These are phyloP conservation scores for Tetramorium alpestre DNA, from an alignment of 1,140 invertebrate genomes.

Conservation along the genomic window DNA sequence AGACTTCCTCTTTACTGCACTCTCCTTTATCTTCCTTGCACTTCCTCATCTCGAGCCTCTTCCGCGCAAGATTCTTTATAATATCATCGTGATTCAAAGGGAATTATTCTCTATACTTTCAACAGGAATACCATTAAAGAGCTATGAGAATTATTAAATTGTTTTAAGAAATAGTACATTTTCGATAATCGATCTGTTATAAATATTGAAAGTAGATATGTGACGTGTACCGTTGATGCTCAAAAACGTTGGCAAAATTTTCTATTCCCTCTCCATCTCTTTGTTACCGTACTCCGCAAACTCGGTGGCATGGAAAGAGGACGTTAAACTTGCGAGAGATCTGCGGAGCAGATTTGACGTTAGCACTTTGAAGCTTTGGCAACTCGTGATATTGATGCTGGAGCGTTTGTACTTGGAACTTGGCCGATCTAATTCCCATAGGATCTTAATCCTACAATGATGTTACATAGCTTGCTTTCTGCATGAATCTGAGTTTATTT, in stretches of 20 bases:
- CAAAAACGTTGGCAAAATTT: background rate
- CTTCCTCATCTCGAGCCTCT: background rate
- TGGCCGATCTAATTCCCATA: constrained; percentile 36
- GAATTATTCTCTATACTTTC: background rate
- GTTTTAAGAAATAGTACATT: background rate
- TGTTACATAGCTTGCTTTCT: constrained; percentile 10
- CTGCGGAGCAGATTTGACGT: constrained; percentile 4
- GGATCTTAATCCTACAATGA: constrained; percentile 48
- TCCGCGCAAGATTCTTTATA: constrained; percentile 45
- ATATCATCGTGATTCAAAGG: constrained; percentile 50
- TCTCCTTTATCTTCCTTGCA: background rate
- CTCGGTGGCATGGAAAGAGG: background rate
- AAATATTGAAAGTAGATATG: background rate
- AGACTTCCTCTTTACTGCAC: constrained; percentile 57
- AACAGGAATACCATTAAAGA: background rate
- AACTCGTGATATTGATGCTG: constrained; percentile 39
- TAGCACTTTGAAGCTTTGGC: constrained; percentile 33
- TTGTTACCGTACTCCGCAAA: background rate
- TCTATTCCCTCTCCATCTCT: background rate
- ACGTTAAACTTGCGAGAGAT: constrained; percentile 4
- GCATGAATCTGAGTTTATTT: constrained; percentile 12
- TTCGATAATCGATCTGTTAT: background rate
- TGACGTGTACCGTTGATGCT: background rate
- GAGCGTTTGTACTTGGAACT: constrained; percentile 34
- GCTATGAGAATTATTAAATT: background rate